phyloP scores from a whole-genome alignment of 2,113 vertebrate genomes.

The Gymnogyps californianus region DNA sequence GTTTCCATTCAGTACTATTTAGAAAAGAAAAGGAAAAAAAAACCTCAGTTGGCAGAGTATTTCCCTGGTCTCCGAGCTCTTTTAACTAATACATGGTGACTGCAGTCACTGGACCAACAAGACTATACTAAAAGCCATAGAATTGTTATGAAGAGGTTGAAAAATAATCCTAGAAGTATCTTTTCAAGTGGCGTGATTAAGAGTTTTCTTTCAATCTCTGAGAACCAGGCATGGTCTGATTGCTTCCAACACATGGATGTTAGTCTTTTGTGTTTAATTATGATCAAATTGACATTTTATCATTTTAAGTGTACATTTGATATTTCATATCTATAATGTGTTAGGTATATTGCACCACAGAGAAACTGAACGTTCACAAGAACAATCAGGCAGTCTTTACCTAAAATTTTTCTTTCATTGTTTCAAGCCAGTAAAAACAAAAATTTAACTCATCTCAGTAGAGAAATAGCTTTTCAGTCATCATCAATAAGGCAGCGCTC shows the following conservation, averaged over 20 bases:
- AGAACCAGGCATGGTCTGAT: background rate
- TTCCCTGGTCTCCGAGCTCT: background rate
- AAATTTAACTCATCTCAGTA: background rate
- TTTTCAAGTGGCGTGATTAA: background rate
- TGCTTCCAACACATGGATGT: background rate
- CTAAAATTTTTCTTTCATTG: background rate
- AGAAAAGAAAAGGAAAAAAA: background rate
- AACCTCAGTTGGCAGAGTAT: background rate
- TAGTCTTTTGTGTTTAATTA: background rate
- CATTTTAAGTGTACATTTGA: background rate
- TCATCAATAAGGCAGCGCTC: background rate
- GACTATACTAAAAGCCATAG: background rate
- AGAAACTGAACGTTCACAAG: background rate
- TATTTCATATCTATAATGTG: background rate
- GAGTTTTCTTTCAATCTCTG: background rate
- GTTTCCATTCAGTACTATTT: background rate
- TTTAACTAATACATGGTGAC: background rate
- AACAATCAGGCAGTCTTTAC: background rate
- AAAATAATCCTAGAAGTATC: background rate
- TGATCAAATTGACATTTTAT: background rate
- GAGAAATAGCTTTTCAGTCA: background rate
- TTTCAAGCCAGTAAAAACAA: background rate
- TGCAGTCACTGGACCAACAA: background rate
- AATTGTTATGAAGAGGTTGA: background rate
- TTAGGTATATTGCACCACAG: background rate